Evolutionary conservation across 2,113 vertebrate species (phyloP).

Genomic region (Serilophus lunatus): DNA sequence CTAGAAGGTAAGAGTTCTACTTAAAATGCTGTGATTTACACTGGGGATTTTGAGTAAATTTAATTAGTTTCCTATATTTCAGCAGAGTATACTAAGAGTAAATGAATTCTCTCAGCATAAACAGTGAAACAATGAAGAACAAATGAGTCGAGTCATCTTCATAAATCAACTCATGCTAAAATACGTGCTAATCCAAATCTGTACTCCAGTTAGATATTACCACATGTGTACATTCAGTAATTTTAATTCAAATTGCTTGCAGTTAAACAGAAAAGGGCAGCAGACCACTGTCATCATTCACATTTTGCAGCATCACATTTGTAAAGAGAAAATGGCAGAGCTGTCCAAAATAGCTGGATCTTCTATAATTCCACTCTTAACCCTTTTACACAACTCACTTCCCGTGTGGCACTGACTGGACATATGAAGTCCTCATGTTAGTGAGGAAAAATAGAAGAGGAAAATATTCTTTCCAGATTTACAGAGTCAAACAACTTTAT

Average conservation of each 20-base stretch:
- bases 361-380: neutral
- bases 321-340: neutral
- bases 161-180: conserved; percentile 35
- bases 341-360: neutral
- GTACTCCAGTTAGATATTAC: neutral
- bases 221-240: neutral
- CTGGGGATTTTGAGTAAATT: neutral
- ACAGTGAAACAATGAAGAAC: conserved; percentile 19
- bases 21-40: conserved; percentile 1
- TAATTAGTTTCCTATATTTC: conserved; percentile 34
- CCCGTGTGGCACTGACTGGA: neutral
- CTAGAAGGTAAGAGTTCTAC: neutral
- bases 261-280: neutral
- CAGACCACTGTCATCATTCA: neutral
- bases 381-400: neutral
- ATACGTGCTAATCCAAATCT: conserved; percentile 23
- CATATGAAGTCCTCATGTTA: neutral
- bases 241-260: conserved; percentile 28
- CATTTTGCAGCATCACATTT: neutral
- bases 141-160: conserved; percentile 18
- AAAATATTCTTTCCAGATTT: neutral
- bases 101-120: conserved; percentile 16
- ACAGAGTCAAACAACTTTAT: neutral
- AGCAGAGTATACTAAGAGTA: neutral
- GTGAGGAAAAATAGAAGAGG: neutral